Percentiles rank a stretch among this genome's conserved stretches.
Conservation (phyloP, 92 coral and sea anemone species). For the Porites divaricata region DNA sequence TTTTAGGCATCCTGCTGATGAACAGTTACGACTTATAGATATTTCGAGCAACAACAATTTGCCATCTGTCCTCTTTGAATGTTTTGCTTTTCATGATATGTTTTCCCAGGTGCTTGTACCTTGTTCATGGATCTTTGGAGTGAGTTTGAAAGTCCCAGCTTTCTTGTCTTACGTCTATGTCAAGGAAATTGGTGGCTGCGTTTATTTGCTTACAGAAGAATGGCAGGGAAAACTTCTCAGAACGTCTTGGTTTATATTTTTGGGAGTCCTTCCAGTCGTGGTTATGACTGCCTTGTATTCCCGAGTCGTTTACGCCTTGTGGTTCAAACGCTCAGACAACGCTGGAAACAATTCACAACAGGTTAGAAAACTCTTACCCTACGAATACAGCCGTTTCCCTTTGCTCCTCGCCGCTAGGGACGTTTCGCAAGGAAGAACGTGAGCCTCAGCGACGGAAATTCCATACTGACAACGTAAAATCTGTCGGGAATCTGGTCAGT, state of each 20-base stretch:
- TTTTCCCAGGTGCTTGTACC: slow-evolving; percentile 5
- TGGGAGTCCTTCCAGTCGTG: background rate
- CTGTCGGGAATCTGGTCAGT: no score
- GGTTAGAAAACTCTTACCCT: background rate
- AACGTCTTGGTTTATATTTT: background rate
- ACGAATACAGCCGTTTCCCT: background rate
- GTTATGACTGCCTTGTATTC: slow-evolving; percentile 18
- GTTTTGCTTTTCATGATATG: no score
- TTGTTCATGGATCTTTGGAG: slow-evolving; percentile 1
- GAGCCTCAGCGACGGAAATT: no score
- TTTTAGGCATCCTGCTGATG: no score
- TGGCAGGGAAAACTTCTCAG: slow-evolving; percentile 9
- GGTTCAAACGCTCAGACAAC: slow-evolving; percentile 4
- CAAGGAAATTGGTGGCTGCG: background rate
- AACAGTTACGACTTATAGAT: no score
- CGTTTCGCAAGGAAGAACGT: no score
- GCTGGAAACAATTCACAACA: background rate
- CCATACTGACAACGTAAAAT: no score
- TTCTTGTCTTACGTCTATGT: background rate
- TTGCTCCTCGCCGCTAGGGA: no score
- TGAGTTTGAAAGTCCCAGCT: background rate
- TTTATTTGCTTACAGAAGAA: background rate
- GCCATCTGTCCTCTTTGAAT: no score
- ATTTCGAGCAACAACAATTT: no score
- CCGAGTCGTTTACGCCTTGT: slow-evolving; percentile 5